These are phyloP conservation scores for Agonopterix arenella DNA, from an alignment of 2,888 invertebrate genomes.

Conservation along the genomic window DNA sequence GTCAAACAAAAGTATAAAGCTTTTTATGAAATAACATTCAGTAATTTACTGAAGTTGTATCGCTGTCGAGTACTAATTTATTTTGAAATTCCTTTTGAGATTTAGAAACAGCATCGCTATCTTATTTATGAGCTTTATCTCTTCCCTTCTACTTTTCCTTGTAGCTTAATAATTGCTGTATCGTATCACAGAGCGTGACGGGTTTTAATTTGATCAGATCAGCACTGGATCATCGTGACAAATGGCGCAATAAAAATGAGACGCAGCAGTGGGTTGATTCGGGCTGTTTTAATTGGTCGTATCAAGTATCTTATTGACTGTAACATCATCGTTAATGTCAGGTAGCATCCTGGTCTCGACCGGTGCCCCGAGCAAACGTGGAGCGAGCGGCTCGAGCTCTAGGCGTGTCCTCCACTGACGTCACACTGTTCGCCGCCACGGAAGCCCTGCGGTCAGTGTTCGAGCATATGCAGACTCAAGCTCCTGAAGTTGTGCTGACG, in stretches of 20 bases:
- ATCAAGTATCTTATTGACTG: neutral
- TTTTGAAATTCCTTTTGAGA: too few relatives aligned
- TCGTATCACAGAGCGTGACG: too few relatives aligned
- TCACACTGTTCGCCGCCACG: slow-evolving; percentile 79
- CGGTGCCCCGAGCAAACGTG: slow-evolving; percentile 75
- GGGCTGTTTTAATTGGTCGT: neutral
- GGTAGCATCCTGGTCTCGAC: slow-evolving; percentile 83
- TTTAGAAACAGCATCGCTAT: too few relatives aligned
- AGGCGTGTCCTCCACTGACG: slow-evolving; percentile 79
- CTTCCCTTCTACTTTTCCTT: neutral
- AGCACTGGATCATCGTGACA: too few relatives aligned
- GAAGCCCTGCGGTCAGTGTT: slow-evolving; percentile 81
- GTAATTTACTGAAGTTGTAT: too few relatives aligned
- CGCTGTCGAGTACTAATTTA: too few relatives aligned
- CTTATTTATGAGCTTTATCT: too few relatives aligned
- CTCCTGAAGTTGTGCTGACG: slow-evolving; percentile 77
- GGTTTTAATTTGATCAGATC: too few relatives aligned
- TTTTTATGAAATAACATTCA: too few relatives aligned
- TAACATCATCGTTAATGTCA: slow-evolving; percentile 14
- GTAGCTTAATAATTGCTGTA: neutral
- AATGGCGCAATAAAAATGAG: too few relatives aligned
- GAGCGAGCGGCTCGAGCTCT: slow-evolving; percentile 76
- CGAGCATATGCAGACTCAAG: slow-evolving; percentile 57
- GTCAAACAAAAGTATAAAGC: too few relatives aligned
- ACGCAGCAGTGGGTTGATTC: too few relatives aligned